A percentile compares a stretch with the other conserved stretches of the same genome.
phyloP scores from a whole-genome alignment of 2,888 invertebrate genomes.

The Lithophane ornitopus region DNA sequence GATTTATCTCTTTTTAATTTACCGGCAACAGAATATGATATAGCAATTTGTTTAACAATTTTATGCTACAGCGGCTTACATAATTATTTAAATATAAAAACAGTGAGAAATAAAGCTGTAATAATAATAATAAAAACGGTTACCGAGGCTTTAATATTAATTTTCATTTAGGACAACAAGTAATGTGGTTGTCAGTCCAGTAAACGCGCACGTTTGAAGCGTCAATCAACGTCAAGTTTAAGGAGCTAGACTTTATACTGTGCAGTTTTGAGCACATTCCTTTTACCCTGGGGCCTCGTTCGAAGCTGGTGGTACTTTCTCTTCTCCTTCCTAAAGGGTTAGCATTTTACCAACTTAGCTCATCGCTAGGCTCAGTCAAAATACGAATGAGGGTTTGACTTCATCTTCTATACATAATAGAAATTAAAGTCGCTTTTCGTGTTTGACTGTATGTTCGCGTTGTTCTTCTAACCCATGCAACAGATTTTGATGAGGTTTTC shows the following conservation, averaged over 20 bases:
- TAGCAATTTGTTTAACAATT: slow-evolving; percentile 19
- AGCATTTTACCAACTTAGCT: too few species aligned
- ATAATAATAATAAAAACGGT: slow-evolving; percentile 17
- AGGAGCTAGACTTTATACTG: slow-evolving; percentile 42
- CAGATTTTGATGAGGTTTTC: too few species aligned
- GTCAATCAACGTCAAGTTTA: slow-evolving; percentile 51
- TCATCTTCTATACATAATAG: too few species aligned
- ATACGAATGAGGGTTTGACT: background rate
- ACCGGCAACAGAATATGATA: background rate
- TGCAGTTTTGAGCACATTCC: slow-evolving; percentile 36
- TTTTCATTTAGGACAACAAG: slow-evolving; percentile 36
- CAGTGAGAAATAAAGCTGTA: too few species aligned
- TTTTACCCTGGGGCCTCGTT: slow-evolving; percentile 18
- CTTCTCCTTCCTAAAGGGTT: background rate
- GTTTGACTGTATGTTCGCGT: too few species aligned
- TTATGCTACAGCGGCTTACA: background rate
- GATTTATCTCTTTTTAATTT: slow-evolving; percentile 37
- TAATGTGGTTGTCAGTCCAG: slow-evolving; percentile 42
- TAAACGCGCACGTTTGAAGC: slow-evolving; percentile 42
- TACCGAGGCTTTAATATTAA: slow-evolving; percentile 22
- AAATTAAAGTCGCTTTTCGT: too few species aligned
- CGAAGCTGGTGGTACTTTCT: slow-evolving; percentile 20
- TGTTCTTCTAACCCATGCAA: too few species aligned
- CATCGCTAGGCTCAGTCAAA: background rate
- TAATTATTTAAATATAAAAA: slow-evolving; percentile 18